Evolutionary conservation across 2,888 invertebrate species (phyloP), one percentile per base, ranked within the genome.

Genomic region (Philonicus albiceps): DNA sequence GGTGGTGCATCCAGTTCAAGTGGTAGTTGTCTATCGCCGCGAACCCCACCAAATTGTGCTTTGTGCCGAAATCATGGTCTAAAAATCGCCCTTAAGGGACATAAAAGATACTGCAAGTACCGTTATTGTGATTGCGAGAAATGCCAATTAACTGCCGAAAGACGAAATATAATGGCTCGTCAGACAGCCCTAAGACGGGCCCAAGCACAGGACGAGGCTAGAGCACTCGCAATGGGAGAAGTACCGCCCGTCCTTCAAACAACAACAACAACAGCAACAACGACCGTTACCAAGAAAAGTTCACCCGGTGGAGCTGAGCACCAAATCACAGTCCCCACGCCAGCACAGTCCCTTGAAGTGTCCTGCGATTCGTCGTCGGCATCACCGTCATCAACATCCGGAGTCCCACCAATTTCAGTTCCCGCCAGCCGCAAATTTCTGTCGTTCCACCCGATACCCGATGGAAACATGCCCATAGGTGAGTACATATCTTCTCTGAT

Each of bases 41-140:
- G 97, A 87, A 96, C 97, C 88, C 97, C 97, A 7, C 98, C 98
- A 22, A 98, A 97, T 93, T 98, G 98, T 92, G 97, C 97, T 74
- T 95, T 98, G 37, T 98, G 98, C 92, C 94, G 97, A 87, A 98
- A 98, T 93, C 98, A 98, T 93, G 95, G 96, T n/a, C 94, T 97
- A 90, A 97, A 97, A 92, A 96, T 97, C 89, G 95, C 95, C 92
- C 94, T 98, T 88, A 97, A 97, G 92, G 98, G 97, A 19, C 98
- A 98, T 93, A 98, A 98, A 92, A 94, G 97, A 40, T 97, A 97
- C 93, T 98, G 98, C 94, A 95, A 95, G 90, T 98, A 94, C 93
- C 95, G 97, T 88, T 94, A 95, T 91, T 98, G 98, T 93, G 94
- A 93, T 88, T 98, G 98, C 93, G 95, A 96, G 89, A 97, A 97